phyloP scores from a whole-genome alignment of 2,113 vertebrate species.

The Philantomba maxwellii region DNA sequence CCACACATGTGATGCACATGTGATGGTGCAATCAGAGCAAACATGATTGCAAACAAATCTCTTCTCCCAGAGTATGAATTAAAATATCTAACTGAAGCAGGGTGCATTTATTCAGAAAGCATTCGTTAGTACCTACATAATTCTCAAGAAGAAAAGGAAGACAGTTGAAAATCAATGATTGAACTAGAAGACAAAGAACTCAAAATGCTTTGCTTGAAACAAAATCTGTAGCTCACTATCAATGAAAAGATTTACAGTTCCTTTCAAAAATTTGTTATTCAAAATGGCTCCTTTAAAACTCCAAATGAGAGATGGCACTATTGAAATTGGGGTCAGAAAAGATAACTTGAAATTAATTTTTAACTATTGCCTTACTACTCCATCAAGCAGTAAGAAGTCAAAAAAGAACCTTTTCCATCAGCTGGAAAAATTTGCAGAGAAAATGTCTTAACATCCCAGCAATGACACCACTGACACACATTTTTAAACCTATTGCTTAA shows the following conservation, averaged over 20 bases:
- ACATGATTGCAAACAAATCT: background rate
- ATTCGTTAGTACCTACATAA: background rate
- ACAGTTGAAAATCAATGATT: background rate
- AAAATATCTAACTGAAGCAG: slow-evolving; percentile 3
- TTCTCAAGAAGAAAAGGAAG: background rate
- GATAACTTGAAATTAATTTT: background rate
- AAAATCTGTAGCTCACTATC: slow-evolving; percentile 19
- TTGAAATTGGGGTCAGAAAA: background rate
- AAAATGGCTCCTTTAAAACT: background rate
- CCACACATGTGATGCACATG: background rate
- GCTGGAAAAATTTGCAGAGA: background rate
- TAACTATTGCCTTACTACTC: background rate
- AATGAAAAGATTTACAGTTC: slow-evolving; percentile 33
- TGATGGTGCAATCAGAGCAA: background rate
- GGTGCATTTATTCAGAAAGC: slow-evolving; percentile 8
- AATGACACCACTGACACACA: background rate
- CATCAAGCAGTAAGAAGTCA: background rate
- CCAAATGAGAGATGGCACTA: background rate
- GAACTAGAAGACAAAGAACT: background rate
- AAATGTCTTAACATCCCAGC: background rate
- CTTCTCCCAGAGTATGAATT: background rate
- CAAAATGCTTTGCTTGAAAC: slow-evolving; percentile 21
- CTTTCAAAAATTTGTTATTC: slow-evolving; percentile 14
- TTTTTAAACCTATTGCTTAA: background rate
- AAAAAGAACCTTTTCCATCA: background rate